Conservation (phyloP, 2,113 vertebrate genomes). For the Crotophaga sulcirostris region DNA sequence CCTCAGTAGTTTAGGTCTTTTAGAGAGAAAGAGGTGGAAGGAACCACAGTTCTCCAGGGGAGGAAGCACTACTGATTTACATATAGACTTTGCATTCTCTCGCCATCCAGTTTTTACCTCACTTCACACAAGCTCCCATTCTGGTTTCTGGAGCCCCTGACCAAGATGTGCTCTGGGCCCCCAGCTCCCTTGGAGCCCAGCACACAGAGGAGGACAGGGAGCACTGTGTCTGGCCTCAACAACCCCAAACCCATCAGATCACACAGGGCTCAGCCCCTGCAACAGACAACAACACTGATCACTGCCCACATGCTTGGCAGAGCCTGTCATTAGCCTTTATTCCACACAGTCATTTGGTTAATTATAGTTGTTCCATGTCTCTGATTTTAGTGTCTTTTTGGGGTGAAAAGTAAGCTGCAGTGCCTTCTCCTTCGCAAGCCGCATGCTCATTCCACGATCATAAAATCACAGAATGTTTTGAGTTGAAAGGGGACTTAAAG, state of each 20-base stretch:
- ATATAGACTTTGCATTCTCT: background rate
- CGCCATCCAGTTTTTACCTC: background rate
- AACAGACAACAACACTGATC: background rate
- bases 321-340: background rate
- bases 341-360: background rate
- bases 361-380: background rate
- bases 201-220: rapidly evolving
- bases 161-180: rapidly evolving
- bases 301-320: background rate
- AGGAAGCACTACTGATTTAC: background rate
- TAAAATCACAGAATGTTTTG: no score
- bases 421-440: background rate
- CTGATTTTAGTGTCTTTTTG: background rate
- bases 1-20: background rate
- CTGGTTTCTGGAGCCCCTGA: background rate
- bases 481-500: no score
- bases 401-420: background rate
- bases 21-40: background rate
- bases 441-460: background rate
- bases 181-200: background rate
- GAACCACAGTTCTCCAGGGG: background rate
- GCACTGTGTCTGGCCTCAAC: background rate
- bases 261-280: background rate
- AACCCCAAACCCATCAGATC: background rate
- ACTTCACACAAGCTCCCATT: background rate